Base-by-base conservation (phyloP, 2,888 invertebrate genomes). In the Ischnura elegans region DNA sequence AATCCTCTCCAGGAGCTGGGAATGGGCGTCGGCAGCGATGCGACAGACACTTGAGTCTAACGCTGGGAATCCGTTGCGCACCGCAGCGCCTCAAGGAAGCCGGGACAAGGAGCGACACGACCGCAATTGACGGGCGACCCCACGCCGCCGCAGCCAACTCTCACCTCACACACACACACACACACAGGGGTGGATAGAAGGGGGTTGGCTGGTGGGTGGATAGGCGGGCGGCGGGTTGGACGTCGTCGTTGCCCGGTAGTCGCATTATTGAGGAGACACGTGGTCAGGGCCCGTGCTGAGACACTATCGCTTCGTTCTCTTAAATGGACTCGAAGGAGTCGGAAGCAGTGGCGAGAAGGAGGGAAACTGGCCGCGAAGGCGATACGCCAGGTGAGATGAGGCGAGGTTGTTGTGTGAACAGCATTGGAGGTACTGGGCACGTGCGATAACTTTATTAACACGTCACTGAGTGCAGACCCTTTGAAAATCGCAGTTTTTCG, bases 261-360 rank as follows among this genome's bases (percentile, higher is more conserved):
- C 1, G 51, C 13, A 19, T 13, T 19, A 51, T 13, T 19, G 51
- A 61, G 2, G 19, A 25, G 61, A 76, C 13, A n/a, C 25, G 36
- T 16, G 76, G 76, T 76, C 10, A 13, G 76, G 76, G n/a, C n/a
- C 36, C 36, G 76, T 76, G 76, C 76, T 5, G 76, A 36, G 76
- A 36, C 76, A 76, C 36, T 76, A 76, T 76, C 76, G 76, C 76
- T 10, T 76, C 76, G 29, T 36, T 76, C 36, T 29, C 36, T 76
- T 76, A 76, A 76, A 76, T 76, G 76, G 76, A 76, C 76, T 61
- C 29, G 61, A 25, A 76, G 36, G 76, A 76, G 76, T 29, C 76
- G 13, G 36, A 5, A 36, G 36, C 76, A 36, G 36, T 13, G 76
- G 36, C 16, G 76, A 13, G 36, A 36, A n/a, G n/a, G n/a, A 61